phyloP scores from a whole-genome alignment of 2,797 vertebrate genomes.

The Muscicapa striata region DNA sequence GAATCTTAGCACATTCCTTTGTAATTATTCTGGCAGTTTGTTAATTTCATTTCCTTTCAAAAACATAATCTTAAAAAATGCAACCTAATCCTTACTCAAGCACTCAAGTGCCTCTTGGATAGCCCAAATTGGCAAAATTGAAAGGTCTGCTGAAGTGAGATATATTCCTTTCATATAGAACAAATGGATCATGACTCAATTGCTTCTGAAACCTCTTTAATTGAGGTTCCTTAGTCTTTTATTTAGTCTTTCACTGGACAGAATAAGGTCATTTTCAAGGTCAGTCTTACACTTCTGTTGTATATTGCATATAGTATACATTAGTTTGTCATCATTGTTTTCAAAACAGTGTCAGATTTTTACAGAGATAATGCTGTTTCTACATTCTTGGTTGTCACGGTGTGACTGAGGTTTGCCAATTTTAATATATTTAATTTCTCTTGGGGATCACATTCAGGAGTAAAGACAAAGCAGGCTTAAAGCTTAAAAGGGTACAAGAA shows the following conservation, averaged over 20 bases:
- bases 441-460: too few relatives aligned
- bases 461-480: too few relatives aligned
- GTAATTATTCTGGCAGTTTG: not conserved
- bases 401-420: too few relatives aligned
- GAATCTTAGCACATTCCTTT: not conserved
- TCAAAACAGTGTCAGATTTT: not conserved
- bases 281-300: not conserved
- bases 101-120: not conserved
- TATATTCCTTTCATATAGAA: not conserved
- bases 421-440: too few relatives aligned
- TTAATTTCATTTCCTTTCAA: not conserved
- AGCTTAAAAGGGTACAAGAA: too few relatives aligned
- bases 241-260: not conserved
- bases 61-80: not conserved
- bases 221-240: not conserved
- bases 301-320: not conserved
- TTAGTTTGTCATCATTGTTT: not conserved
- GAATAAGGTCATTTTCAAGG: not conserved
- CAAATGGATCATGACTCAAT: not conserved
- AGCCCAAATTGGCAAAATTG: not conserved
- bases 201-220: not conserved
- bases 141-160: not conserved
- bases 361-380: not conserved
- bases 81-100: not conserved
- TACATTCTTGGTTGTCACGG: not conserved